A percentile compares a stretch with the other conserved stretches of the same genome.
Evolutionary conservation across 1,140 invertebrate genomes (phyloP).

Genomic region (Drosophila kohkoa): DNA sequence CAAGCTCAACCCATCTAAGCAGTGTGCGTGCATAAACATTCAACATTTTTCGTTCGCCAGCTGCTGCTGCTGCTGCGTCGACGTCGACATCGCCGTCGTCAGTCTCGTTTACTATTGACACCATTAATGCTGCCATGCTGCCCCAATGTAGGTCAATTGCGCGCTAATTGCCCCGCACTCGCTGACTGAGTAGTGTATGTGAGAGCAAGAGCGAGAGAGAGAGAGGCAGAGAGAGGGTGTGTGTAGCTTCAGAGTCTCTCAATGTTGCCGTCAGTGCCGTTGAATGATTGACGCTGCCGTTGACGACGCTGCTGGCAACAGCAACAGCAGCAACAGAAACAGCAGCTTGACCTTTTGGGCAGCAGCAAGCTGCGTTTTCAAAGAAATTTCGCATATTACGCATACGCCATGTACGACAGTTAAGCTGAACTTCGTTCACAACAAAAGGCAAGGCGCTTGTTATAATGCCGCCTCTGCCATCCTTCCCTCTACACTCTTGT

Average conservation of each 20-base stretch:
- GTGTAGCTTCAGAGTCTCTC: slow-evolving; percentile 39
- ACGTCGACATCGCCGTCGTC: slow-evolving; percentile 53
- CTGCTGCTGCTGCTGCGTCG: slow-evolving; percentile 28
- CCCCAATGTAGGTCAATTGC: slow-evolving; percentile 83
- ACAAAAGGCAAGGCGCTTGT: background rate
- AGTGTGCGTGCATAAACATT: slow-evolving; percentile 56
- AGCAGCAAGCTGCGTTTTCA: slow-evolving; percentile 30
- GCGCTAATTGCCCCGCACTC: slow-evolving; percentile 83
- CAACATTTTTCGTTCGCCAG: slow-evolving; percentile 54
- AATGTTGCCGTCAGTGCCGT: slow-evolving; percentile 62
- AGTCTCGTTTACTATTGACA: slow-evolving; percentile 83
- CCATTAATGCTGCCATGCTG: slow-evolving; percentile 76
- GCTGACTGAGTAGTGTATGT: slow-evolving; percentile 38
- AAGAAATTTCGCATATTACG: slow-evolving; percentile 39
- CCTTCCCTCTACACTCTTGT: background rate
- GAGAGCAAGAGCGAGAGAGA: slow-evolving; percentile 36
- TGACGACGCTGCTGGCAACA: slow-evolving; percentile 12
- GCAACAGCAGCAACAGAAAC: slow-evolving; percentile 27
- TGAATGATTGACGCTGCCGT: slow-evolving; percentile 46
- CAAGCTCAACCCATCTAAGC: slow-evolving; percentile 15
- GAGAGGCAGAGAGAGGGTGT: slow-evolving; percentile 5
- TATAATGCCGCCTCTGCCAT: background rate
- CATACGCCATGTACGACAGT: slow-evolving; percentile 62
- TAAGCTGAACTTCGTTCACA: background rate
- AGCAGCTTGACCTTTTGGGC: slow-evolving; percentile 69